Evolutionary conservation across 1,140 invertebrate species (phyloP).

Genomic region (Trachymyrmex cornetzi): DNA sequence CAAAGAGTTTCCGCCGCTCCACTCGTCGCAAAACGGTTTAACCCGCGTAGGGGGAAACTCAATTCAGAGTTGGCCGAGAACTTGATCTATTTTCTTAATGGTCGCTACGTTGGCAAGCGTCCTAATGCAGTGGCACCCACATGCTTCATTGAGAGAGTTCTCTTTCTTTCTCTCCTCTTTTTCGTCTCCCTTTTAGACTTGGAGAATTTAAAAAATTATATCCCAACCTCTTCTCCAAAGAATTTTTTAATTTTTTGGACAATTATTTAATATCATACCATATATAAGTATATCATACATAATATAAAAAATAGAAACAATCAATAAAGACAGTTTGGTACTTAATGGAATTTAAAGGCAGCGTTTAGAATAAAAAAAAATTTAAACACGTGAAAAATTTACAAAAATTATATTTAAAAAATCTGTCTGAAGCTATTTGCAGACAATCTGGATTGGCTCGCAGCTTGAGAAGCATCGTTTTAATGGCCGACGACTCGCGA

Average conservation of each 20-base stretch:
- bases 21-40: slow-evolving; percentile 24
- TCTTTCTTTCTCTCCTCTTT: background rate
- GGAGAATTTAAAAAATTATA: background rate
- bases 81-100: slow-evolving; percentile 63
- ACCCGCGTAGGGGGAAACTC: slow-evolving; percentile 1
- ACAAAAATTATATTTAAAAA: background rate
- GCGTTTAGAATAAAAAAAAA: background rate
- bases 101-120: slow-evolving; percentile 32
- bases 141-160: background rate
- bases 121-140: slow-evolving; percentile 41
- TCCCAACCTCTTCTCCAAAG: background rate
- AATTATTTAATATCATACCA: background rate
- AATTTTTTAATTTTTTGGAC: background rate
- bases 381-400: background rate
- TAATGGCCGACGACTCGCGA: background rate
- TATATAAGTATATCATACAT: background rate
- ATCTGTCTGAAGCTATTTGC: background rate
- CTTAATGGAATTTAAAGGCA: background rate
- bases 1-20: slow-evolving; percentile 47
- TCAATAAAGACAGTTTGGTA: too few species aligned
- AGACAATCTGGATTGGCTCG: too few species aligned
- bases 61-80: slow-evolving; percentile 48
- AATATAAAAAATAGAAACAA: too few species aligned
- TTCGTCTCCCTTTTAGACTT: too few species aligned
- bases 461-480: background rate